Conservation (phyloP, 1,140 invertebrate genomes). For the Drosophila nikananu region DNA sequence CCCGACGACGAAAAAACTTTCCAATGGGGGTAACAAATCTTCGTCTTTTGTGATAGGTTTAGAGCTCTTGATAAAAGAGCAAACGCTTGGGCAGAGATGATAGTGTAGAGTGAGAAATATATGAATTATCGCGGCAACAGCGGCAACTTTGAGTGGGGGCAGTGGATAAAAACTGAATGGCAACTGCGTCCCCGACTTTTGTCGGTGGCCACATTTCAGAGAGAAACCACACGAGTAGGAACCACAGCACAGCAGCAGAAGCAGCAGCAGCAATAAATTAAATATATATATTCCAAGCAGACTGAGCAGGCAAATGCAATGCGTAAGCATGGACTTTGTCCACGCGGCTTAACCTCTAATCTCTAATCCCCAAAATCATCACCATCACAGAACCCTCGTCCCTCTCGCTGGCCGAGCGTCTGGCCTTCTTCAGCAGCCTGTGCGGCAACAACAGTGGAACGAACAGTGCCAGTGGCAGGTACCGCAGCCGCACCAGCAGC, state of each 20-base stretch:
- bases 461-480: constrained; percentile 18
- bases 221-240: constrained; percentile 25
- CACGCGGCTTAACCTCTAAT: constrained; percentile 9
- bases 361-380: neutral
- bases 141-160: constrained; percentile 32
- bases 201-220: constrained; percentile 26
- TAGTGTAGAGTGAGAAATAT: constrained; percentile 21
- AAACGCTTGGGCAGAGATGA: constrained; percentile 11
- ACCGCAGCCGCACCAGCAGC: constrained; percentile 56
- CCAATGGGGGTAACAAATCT: constrained; percentile 29
- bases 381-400: constrained; percentile 73
- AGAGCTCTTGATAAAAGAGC: constrained; percentile 36
- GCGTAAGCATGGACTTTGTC: constrained; percentile 53
- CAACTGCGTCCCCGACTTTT: constrained; percentile 31
- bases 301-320: constrained; percentile 51
- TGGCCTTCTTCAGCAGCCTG: constrained; percentile 80
- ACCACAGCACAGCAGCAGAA: constrained; percentile 17
- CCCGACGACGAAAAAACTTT: constrained; percentile 46
- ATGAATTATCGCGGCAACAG: constrained; percentile 17
- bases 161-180: constrained; percentile 55
- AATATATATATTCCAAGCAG: constrained; percentile 18
- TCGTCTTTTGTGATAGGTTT: constrained; percentile 42
- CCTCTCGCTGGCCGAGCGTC: constrained; percentile 76
- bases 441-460: constrained; percentile 51
- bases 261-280: constrained; percentile 35